Evolutionary conservation across 1,140 invertebrate species (phyloP).

Genomic region (Drosophila takahashii): DNA sequence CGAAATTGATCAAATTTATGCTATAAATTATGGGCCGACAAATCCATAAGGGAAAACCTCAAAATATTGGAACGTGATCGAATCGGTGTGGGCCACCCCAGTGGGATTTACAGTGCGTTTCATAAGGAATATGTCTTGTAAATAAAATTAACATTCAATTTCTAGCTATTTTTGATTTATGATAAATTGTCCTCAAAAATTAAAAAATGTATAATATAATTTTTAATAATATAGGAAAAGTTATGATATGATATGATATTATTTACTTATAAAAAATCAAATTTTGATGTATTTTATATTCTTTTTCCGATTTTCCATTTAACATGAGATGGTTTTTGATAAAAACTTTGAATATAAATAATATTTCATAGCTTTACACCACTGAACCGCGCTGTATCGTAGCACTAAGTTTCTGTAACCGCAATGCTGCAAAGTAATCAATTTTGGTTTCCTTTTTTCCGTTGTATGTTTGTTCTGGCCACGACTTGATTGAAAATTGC

Average conservation of each 20-base stretch:
- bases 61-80: slow-evolving; percentile 81
- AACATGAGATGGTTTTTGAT: too few species aligned
- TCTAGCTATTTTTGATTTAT: too few species aligned
- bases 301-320: too few species aligned
- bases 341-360: too few species aligned
- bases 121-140: neutral
- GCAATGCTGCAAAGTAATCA: slow-evolving; percentile 64
- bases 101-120: slow-evolving; percentile 21
- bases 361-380: neutral
- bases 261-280: too few species aligned
- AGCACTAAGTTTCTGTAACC: slow-evolving; percentile 19
- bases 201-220: too few species aligned
- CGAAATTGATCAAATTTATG: slow-evolving; percentile 75
- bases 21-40: slow-evolving; percentile 72
- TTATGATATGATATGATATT: too few species aligned
- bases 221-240: too few species aligned
- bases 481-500: slow-evolving; percentile 82
- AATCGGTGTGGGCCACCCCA: slow-evolving; percentile 36
- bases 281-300: too few species aligned
- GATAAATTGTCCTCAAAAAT: too few species aligned
- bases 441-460: slow-evolving; percentile 51
- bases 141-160: neutral
- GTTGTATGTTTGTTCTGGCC: slow-evolving; percentile 59
- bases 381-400: slow-evolving; percentile 7
- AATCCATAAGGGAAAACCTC: slow-evolving; percentile 49